Evolutionary conservation across 2,113 vertebrate species (phyloP), one percentile per base, ranked within the genome.

Genomic region (Anguilla japonica): DNA sequence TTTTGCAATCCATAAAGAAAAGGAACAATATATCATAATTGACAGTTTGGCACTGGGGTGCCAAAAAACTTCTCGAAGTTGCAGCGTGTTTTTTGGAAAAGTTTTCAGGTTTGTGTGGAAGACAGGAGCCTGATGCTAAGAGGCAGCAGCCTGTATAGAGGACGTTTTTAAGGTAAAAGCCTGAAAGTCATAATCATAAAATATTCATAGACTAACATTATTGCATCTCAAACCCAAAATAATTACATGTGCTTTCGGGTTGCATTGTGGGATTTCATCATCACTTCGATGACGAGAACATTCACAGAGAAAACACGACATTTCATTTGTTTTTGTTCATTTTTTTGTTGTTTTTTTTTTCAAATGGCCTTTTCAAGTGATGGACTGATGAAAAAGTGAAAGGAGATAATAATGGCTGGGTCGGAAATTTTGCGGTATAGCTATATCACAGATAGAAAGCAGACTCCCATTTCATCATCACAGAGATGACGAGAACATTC

Each of bases 181-280:
- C n/a, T 78, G 5, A 78, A 26, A n/a, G 41, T 43, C 79, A 50
- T 84, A 8, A 50, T 83, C 26, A 83, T 26, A 16, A 56, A 78
- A 84, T n/a, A 71, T 75, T 84, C 40, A 78, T 78, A 34, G 9
- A 60, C 39, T 81, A 57, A 80, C 50, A 57, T 85, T 26, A 34
- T 78, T 80, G 57, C 20, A 85, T 85, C 40, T 60, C 78, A 81
- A 75, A 34, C 71, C n/a, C 9, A 75, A 75, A 75, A 75, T 75
- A 13, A 67, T 67, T 67, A 13, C 71, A 67, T 20, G 60, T 8
- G 22, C 60, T 67, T 26, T 67, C 3, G 18, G 22, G 60, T 67
- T 26, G 43, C 43, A 9, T 46, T 9, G 43, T 53, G 50, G 13
- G 50, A 53, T 11, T 53, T 53, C 50, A 53, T 14, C 50, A 14